Conservation (phyloP, 2,797 vertebrate genomes). For the Coreius guichenoti region DNA sequence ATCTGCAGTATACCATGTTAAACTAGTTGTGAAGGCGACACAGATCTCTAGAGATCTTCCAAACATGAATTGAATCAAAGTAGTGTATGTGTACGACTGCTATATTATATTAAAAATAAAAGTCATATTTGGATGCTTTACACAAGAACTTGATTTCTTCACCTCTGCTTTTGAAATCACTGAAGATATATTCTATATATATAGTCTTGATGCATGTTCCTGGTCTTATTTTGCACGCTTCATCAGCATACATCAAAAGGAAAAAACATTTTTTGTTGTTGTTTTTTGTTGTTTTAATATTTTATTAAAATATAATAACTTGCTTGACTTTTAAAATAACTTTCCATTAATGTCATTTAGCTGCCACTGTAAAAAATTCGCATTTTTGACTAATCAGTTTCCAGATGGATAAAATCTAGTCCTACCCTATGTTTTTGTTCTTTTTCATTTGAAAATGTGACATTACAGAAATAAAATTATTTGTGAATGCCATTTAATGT, state of each 20-base stretch:
- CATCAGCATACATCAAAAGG: neutral
- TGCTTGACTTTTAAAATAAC: neutral
- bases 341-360: neutral
- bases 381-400: too few relatives aligned
- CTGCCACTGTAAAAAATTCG: neutral
- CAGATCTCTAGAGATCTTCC: slow-evolving; percentile 25
- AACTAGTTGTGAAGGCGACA: slow-evolving; percentile 22
- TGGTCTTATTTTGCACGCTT: neutral
- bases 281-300: too few relatives aligned
- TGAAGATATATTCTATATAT: neutral
- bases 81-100: slow-evolving; percentile 6
- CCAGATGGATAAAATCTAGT: too few relatives aligned
- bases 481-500: too few relatives aligned
- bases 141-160: slow-evolving; percentile 17
- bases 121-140: slow-evolving; percentile 38
- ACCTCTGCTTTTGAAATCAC: slow-evolving; percentile 7
- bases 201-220: too few relatives aligned
- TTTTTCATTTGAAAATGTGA: too few relatives aligned
- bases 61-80: slow-evolving; percentile 52
- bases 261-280: too few relatives aligned
- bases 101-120: slow-evolving; percentile 49
- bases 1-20: slow-evolving; percentile 21
- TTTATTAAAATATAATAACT: neutral
- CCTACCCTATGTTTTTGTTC: neutral
- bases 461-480: too few relatives aligned